Evolutionary conservation across 92 coral and sea anemone genomes (phyloP).

Genomic region (Zoanthus sansibaricus): DNA sequence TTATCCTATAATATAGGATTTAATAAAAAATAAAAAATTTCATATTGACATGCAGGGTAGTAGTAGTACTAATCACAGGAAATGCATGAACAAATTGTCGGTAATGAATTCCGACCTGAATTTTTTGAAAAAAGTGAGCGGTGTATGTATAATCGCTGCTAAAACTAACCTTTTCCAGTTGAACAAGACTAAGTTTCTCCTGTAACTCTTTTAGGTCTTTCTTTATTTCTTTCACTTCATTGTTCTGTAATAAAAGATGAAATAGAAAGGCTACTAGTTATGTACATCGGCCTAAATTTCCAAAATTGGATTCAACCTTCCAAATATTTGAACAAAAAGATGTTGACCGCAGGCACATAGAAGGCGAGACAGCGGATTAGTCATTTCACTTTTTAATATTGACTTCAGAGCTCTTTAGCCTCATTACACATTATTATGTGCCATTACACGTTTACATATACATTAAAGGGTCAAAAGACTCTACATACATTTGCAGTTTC

Average conservation of each 20-base stretch:
- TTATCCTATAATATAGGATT: slow-evolving; percentile 39
- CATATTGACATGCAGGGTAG: background rate
- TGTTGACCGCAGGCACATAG: too few species aligned
- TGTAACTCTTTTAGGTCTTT: slow-evolving; percentile 45
- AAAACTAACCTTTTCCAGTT: slow-evolving; percentile 13
- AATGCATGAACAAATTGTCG: background rate
- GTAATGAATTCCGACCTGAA: too few species aligned
- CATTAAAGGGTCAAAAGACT: background rate
- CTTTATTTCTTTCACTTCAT: slow-evolving; percentile 54
- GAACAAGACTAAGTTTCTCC: slow-evolving; percentile 32
- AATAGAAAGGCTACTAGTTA: background rate
- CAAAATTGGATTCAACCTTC: too few species aligned
- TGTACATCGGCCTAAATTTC: too few species aligned
- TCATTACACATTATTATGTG: too few species aligned
- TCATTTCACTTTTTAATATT: too few species aligned
- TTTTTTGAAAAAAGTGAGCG: background rate
- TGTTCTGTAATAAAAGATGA: slow-evolving; percentile 19
- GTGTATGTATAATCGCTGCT: background rate
- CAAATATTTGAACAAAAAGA: too few species aligned
- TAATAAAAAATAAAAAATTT: background rate
- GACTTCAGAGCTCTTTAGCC: too few species aligned
- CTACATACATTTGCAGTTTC: slow-evolving; percentile 42
- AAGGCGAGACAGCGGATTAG: too few species aligned
- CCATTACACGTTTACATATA: too few species aligned
- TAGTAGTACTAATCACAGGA: background rate